Base-by-base conservation (phyloP, 2,113 vertebrate genomes). In the Galeopterus variegatus region DNA sequence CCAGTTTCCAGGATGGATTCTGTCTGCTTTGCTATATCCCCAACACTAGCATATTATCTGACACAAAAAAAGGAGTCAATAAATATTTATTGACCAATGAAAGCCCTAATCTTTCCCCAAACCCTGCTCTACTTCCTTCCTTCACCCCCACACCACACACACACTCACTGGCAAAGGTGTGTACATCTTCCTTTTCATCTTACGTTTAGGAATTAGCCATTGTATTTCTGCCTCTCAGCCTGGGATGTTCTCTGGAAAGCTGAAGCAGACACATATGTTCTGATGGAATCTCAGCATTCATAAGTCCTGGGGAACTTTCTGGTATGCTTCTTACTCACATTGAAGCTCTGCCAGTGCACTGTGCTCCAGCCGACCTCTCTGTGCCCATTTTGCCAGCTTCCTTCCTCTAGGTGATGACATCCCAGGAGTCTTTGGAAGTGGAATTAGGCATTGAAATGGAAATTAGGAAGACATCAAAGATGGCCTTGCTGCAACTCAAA, bases 141-240 rank as follows among this genome's bases (percentile, higher is more conserved):
- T 9, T 0, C 4, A 6, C 12, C 5, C 50, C 48, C 10, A 21
- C 19, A 33, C 58, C 3, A n/a, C 9, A 33, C 18, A 62, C 1
- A 12, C 15, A 58, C 67, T 60, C 31, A 69, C 3, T 13, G 81
- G 10, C 15, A 54, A 60, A 69, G 14, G 1, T 41, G 2, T 82
- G 8, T 23, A 0, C 13, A 33, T n/a, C 31, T 79, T 54, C 11
- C 65, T 88, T 64, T 95, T 19, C 15, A 50, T 1, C 17, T 14
- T 70, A 48, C 19, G 3, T 65, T 64, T 94, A 48, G 67, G 33
- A 4, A 60, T 54, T 26, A 28, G 21, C 6, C 8, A 41, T 31
- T 70, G 18, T 28, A 58, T 33, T 76, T 76, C 85, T 67, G 3
- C 1, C 28, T 1, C 13, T 23, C 4, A 4, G 26, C 15, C 26